Conservation (phyloP, 2,113 vertebrate species). For the Semicossyphus pulcher region DNA sequence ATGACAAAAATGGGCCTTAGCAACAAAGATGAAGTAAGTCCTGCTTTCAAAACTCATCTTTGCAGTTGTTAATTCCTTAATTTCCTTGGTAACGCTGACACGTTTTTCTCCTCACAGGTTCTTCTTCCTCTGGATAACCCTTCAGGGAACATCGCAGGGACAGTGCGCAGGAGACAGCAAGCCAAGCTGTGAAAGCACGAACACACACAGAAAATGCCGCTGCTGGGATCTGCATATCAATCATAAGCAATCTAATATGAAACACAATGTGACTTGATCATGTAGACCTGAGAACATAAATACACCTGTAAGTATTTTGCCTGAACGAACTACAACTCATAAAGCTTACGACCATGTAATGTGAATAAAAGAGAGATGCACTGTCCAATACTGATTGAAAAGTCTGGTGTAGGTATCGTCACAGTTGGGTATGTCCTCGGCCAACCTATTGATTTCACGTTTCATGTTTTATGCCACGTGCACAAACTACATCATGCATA, state of each 20-base stretch:
- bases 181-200: conserved; percentile 83
- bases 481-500: no score
- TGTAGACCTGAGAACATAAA: no score
- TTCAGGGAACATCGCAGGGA: conserved; percentile 93
- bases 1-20: conserved; percentile 92
- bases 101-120: conserved; percentile 80
- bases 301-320: no score
- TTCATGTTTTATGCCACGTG: no score
- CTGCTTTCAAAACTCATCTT: background rate
- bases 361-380: background rate
- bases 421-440: no score
- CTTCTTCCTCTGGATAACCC: conserved; percentile 91
- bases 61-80: background rate
- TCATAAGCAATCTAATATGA: background rate
- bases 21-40: conserved; percentile 93
- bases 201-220: background rate
- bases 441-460: no score
- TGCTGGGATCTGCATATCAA: background rate
- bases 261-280: background rate
- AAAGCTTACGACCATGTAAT: background rate
- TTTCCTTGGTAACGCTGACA: background rate
- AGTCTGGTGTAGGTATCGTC: no score
- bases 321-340: background rate
- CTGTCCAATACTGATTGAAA: background rate
- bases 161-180: conserved; percentile 83